phyloP scores from a whole-genome alignment of 2,797 vertebrate genomes.

The Crocodylus rhombifer region DNA sequence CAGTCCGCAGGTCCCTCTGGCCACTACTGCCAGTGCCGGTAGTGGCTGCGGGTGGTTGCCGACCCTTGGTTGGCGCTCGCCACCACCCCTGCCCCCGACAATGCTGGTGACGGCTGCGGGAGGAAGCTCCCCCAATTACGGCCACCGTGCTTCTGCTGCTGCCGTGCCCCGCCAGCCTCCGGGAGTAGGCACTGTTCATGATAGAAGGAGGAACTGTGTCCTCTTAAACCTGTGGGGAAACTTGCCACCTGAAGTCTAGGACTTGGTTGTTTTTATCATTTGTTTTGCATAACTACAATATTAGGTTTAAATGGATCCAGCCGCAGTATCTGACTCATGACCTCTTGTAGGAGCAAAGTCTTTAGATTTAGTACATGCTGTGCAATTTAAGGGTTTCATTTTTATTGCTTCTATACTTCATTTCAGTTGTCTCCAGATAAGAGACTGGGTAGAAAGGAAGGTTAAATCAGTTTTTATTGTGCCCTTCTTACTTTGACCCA shows the following conservation, averaged over 20 bases:
- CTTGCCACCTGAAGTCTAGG: not conserved
- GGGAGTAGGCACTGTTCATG: not conserved
- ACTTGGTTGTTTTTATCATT: conserved; percentile 18
- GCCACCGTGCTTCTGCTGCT: no score
- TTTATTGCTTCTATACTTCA: not conserved
- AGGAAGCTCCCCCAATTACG: no score
- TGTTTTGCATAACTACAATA: conserved; percentile 31
- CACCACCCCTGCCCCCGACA: no score
- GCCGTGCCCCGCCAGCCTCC: no score
- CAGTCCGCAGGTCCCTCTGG: no score
- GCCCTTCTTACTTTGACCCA: not conserved
- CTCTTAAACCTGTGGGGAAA: conserved; percentile 24
- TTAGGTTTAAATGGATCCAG: conserved; percentile 43
- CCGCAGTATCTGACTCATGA: conserved; percentile 11
- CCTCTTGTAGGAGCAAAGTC: not conserved
- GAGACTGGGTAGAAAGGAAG: not conserved
- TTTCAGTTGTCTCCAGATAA: not conserved
- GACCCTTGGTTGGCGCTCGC: no score
- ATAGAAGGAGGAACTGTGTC: not conserved
- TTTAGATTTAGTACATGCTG: not conserved
- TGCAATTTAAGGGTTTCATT: not conserved
- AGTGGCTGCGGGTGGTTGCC: no score
- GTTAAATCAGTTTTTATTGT: not conserved
- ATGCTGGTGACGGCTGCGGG: no score
- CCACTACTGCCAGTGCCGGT: no score